Percentiles rank a stretch among this genome's conserved stretches.
Evolutionary conservation across 1,140 invertebrate genomes (phyloP).

Genomic region (Drosophila elegans): DNA sequence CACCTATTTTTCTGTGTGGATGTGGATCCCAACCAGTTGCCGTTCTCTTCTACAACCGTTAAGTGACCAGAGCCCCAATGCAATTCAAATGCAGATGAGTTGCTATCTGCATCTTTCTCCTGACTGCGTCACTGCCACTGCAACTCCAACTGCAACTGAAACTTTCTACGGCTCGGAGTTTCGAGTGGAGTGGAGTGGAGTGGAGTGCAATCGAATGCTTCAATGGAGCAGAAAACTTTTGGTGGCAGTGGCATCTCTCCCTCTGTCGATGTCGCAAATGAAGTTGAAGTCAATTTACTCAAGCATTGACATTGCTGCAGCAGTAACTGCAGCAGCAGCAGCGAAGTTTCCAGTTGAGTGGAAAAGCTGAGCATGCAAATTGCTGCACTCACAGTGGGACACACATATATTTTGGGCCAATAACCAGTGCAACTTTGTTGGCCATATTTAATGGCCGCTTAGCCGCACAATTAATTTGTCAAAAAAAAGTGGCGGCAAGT

Average conservation of each 20-base stretch:
- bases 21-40: constrained; percentile 35
- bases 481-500: constrained; percentile 41
- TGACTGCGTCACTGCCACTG: constrained; percentile 28
- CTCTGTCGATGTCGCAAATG: constrained; percentile 44
- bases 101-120: constrained; percentile 15
- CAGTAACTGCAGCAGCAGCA: constrained; percentile 9
- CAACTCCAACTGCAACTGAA: constrained; percentile 27
- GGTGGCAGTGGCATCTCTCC: constrained; percentile 54
- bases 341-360: constrained; percentile 49
- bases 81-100: constrained; percentile 60
- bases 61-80: constrained; percentile 36
- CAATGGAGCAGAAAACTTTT: constrained; percentile 78
- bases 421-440: constrained; percentile 43
- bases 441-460: constrained; percentile 67
- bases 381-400: constrained; percentile 49
- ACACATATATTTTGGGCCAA: constrained; percentile 24
- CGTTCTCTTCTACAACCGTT: constrained; percentile 54
- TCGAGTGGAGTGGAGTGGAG: constrained; percentile 46
- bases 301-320: constrained; percentile 53
- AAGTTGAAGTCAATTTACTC: constrained; percentile 65
- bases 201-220: constrained; percentile 72
- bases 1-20: constrained; percentile 17
- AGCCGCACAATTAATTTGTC: constrained; percentile 77
- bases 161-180: constrained; percentile 34
- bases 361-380: constrained; percentile 49